These are phyloP conservation scores for Linhomoeus sp. DNA, from an alignment of 2,888 invertebrate genomes.

Conservation along the genomic window DNA sequence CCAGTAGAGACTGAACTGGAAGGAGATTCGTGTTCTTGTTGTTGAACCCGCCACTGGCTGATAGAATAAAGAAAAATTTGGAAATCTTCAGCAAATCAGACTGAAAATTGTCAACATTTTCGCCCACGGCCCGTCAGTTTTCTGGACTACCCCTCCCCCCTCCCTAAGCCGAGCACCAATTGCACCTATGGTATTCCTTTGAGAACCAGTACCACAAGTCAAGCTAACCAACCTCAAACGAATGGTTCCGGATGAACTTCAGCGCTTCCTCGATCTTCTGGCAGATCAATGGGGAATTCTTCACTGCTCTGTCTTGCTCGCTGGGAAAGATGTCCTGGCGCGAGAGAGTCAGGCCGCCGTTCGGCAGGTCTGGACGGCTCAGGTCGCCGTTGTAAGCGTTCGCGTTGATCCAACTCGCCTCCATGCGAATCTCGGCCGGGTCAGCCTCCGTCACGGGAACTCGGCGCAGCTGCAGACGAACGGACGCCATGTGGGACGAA, in stretches of 20 bases:
- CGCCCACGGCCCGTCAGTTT: no score
- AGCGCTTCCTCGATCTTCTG: constrained; percentile 50
- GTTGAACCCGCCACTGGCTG: no score
- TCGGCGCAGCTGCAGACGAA: constrained; percentile 11
- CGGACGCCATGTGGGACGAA: no score
- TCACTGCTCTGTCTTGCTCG: constrained; percentile 5
- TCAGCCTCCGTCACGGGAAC: constrained; percentile 19
- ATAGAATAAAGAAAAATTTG: no score
- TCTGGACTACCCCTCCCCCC: no score
- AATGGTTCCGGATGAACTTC: constrained; percentile 84
- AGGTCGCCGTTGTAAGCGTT: constrained; percentile 72
- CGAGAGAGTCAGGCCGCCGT: background rate
- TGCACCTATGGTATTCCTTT: no score
- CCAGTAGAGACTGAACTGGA: no score
- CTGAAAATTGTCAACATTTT: no score
- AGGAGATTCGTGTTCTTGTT: no score
- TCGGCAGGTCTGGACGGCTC: background rate
- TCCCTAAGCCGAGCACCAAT: no score
- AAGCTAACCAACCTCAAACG: constrained; percentile 60
- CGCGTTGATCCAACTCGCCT: constrained; percentile 92
- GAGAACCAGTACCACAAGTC: no score
- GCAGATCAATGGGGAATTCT: background rate
- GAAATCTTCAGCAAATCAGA: no score
- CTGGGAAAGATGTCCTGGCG: background rate
- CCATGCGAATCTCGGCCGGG: constrained; percentile 58